A percentile compares a stretch with the other conserved stretches of the same genome.
Conservation (phyloP, 2,888 invertebrate species). For the Habroteleia sp. region DNA sequence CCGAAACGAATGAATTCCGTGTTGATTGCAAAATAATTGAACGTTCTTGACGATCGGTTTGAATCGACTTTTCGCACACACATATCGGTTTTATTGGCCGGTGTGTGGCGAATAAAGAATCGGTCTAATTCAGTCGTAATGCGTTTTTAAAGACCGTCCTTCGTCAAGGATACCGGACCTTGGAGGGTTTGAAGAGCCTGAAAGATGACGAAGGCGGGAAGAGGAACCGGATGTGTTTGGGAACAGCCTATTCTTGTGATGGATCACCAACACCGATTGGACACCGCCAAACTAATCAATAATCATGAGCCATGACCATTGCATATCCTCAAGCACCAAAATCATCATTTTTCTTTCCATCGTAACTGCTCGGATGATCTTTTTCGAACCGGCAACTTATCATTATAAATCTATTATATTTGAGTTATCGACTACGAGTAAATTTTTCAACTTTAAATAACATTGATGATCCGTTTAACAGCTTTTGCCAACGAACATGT, state of each 20-base stretch:
- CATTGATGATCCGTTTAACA: not conserved
- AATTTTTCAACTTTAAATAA: constrained; percentile 26
- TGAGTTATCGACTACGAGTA: constrained; percentile 14
- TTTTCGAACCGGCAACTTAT: constrained; percentile 49
- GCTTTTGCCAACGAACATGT: too few species aligned
- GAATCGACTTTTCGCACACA: constrained; percentile 69
- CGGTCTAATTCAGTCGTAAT: constrained; percentile 73
- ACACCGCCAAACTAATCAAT: constrained; percentile 80
- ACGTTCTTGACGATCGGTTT: constrained; percentile 77
- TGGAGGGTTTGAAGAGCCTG: constrained; percentile 57
- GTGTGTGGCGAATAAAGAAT: constrained; percentile 61
- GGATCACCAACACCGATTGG: constrained; percentile 79
- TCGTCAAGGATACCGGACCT: constrained; percentile 65
- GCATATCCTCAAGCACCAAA: constrained; percentile 73
- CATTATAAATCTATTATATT: constrained; percentile 65
- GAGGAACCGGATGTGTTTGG: constrained; percentile 66
- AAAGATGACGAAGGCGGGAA: constrained; percentile 65
- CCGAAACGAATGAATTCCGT: constrained; percentile 58
- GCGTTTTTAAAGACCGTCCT: constrained; percentile 81
- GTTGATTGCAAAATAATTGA: constrained; percentile 81
- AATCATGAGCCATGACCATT: constrained; percentile 75
- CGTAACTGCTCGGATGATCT: constrained; percentile 9
- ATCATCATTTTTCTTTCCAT: constrained; percentile 75
- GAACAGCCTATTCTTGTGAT: constrained; percentile 73
- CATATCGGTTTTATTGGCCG: constrained; percentile 79